Evolutionary conservation across 2,888 invertebrate genomes (phyloP), one percentile per base, ranked within the genome.

Genomic region (Amphipyra berbera): DNA sequence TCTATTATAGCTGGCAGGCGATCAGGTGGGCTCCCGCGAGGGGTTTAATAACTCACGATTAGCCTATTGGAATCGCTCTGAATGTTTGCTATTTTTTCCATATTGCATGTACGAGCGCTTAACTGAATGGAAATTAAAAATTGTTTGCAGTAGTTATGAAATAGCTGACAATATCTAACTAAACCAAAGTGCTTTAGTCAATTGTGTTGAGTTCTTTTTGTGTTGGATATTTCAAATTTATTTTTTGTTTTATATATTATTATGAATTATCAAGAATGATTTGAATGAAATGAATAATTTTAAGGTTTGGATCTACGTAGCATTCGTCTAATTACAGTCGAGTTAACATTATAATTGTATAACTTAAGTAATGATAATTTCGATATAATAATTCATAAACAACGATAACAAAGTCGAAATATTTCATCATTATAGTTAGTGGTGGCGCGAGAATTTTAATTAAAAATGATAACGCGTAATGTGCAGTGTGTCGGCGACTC

Each of bases 71-170:
- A 94, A 90, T 92, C 89, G 93, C 92, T 90, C 84, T 92, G 93
- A 93, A 94, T 94, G 94, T 95, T 94, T 94, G 94, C 92, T 94
- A 93, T 94, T 94, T 93, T 95, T 93, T 92, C 91, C 88, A 90
- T 92, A 91, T 90, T 87, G 88, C 88, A 83, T 85, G 85, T 85
- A 89, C 86, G 87, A 82, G 65, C 71, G 72, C 75, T 84, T 85
- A 89, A 87, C 86, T 82, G 85, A 86, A 83, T 84, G 83, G 84
- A 88, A 89, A 89, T 90, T 87, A 87, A 88, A 90, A 89, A 89
- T 90, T 88, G 87, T 89, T 89, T 87, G 68, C 62, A 84, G 73
- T 79, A 76, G 82, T 78, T 78, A 78, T 76, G 70, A 70, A 79
- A 76, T 81, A 64, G 46, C 69, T 73, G 59, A 64, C 66, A 66